Conservation (phyloP, 2,113 vertebrate species). For the Anser cygnoides region DNA sequence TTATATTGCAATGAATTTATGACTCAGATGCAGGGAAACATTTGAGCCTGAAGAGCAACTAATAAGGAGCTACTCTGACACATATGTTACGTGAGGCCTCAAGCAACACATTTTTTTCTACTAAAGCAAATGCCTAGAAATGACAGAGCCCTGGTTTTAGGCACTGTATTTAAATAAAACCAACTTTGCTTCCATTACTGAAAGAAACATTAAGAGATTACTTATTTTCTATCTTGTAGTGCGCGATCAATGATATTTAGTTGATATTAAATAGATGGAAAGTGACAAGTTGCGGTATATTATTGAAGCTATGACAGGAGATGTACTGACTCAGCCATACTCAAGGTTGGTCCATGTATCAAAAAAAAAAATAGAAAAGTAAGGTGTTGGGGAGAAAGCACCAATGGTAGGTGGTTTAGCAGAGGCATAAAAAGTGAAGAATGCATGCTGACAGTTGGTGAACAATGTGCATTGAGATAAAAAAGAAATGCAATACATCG, state of each 20-base stretch:
- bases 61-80: not conserved
- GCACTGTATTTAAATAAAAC: not conserved
- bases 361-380: not conserved
- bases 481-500: not conserved
- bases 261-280: not conserved
- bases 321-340: not conserved
- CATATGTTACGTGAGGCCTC: accelerated
- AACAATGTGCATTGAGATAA: not conserved
- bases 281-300: accelerated
- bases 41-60: not conserved
- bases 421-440: not conserved
- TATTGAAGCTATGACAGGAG: not conserved
- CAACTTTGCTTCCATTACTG: not conserved
- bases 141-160: not conserved
- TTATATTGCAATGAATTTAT: not conserved
- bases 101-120: not conserved
- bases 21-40: not conserved
- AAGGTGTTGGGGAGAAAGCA: not conserved
- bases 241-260: not conserved
- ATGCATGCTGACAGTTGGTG: accelerated
- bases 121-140: not conserved
- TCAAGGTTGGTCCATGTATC: not conserved
- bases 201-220: not conserved
- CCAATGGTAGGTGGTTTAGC: not conserved
- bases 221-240: not conserved